phyloP scores from a whole-genome alignment of 2,888 invertebrate genomes.

The Apotomis turbidana region DNA sequence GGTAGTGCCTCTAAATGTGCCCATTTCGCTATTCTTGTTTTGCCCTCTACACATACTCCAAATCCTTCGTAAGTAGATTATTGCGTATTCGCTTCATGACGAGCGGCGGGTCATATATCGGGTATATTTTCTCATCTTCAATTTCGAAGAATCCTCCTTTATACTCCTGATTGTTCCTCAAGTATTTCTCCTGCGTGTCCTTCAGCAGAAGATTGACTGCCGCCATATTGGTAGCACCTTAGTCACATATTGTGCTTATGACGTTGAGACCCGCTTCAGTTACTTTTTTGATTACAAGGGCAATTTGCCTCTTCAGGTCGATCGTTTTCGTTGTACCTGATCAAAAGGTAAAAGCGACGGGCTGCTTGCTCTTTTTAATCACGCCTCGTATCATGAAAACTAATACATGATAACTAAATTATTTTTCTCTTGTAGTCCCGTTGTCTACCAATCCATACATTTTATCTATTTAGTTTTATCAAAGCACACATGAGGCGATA shows the following conservation, averaged over 20 bases:
- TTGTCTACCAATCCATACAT: not conserved
- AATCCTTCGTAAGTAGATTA: constrained; percentile 40
- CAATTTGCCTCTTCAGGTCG: not conserved
- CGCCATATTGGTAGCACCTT: constrained; percentile 46
- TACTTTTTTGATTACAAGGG: not conserved
- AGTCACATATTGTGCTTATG: not conserved
- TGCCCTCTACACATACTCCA: constrained; percentile 34
- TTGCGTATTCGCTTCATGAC: constrained; percentile 41
- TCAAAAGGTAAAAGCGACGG: not conserved
- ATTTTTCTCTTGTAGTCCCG: not conserved
- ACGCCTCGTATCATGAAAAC: not conserved
- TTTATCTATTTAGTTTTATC: not conserved
- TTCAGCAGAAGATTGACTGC: constrained; percentile 38
- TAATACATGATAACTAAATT: not conserved
- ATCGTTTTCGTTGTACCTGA: not conserved
- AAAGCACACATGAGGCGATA: not conserved
- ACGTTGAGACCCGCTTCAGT: not conserved
- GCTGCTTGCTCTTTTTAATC: not conserved
- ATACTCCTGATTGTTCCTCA: constrained; percentile 18
- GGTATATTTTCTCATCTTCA: constrained; percentile 25
- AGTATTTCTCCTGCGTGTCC: constrained; percentile 26
- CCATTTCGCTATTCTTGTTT: constrained; percentile 41
- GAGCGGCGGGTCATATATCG: constrained; percentile 37
- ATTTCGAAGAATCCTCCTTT: constrained; percentile 26
- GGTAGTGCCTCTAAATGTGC: too few species aligned